Evolutionary conservation across 2,113 vertebrate genomes (phyloP).

Genomic region (Benthochromis sp.): DNA sequence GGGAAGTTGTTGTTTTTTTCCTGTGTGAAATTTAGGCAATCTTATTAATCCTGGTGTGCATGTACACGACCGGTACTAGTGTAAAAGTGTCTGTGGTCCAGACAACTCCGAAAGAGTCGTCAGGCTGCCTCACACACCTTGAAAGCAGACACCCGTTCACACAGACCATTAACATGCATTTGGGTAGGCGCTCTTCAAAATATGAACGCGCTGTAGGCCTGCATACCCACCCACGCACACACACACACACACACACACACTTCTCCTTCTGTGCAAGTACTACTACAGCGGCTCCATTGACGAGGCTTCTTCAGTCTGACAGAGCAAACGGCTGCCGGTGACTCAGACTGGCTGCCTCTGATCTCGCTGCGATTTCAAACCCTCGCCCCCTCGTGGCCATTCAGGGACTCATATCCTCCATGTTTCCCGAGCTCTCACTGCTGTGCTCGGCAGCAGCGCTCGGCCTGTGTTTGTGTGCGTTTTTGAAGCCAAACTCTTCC

Average conservation of each 20-base stretch:
- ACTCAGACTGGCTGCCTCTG: constrained; percentile 57
- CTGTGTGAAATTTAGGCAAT: not conserved
- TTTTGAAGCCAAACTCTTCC: not conserved
- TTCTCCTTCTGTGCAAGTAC: constrained; percentile 39
- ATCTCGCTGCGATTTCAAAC: constrained; percentile 27
- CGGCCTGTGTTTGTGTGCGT: not conserved
- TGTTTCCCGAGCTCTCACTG: not conserved
- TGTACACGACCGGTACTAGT: not conserved
- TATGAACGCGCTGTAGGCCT: not conserved
- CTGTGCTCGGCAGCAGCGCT: not conserved
- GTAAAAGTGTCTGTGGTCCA: not conserved
- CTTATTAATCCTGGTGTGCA: not conserved
- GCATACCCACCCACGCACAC: constrained; percentile 1
- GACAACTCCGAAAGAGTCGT: not conserved
- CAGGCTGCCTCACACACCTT: constrained; percentile 3
- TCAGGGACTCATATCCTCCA: not conserved
- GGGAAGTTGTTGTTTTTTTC: not conserved
- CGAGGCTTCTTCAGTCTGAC: constrained; percentile 43
- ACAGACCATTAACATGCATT: constrained; percentile 30
- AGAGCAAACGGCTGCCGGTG: constrained; percentile 49
- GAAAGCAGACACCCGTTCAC: not conserved
- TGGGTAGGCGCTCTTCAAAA: constrained; percentile 18
- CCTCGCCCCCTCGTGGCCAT: constrained; percentile 46
- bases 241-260: not conserved
- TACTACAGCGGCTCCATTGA: constrained; percentile 71